A percentile compares a stretch with the other conserved stretches of the same genome.
Conservation (phyloP, 1,140 invertebrate genomes). For the Aradophagus sp. region DNA sequence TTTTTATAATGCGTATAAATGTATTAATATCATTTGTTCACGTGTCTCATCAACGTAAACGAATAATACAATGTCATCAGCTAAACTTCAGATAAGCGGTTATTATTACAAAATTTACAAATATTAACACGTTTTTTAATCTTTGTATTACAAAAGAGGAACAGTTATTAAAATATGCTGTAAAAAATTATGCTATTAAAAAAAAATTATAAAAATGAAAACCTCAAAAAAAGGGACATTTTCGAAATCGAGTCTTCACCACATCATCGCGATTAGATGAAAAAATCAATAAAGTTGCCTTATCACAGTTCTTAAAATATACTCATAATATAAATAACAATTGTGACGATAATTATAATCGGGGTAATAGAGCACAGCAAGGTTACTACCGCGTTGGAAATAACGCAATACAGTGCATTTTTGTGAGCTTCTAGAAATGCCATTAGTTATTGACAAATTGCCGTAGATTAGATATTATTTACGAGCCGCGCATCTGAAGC, state of each 20-base stretch:
- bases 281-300: not conserved
- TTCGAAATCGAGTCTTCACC: not conserved
- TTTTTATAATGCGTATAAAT: too few relatives aligned
- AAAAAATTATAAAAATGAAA: too few relatives aligned
- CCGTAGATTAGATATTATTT: too few relatives aligned
- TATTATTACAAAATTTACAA: too few relatives aligned
- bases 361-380: constrained; percentile 23
- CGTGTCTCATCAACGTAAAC: too few relatives aligned
- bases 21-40: too few relatives aligned
- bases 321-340: constrained; percentile 1
- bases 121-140: too few relatives aligned
- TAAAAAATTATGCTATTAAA: not conserved
- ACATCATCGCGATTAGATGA: not conserved
- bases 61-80: too few relatives aligned
- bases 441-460: constrained; percentile 1
- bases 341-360: constrained; percentile 24
- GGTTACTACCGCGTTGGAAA: constrained; percentile 23
- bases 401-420: constrained; percentile 6
- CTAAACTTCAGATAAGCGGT: too few relatives aligned
- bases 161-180: not conserved
- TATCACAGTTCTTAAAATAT: constrained; percentile 22
- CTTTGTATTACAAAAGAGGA: too few relatives aligned
- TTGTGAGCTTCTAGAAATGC: not conserved
- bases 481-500: too few relatives aligned
- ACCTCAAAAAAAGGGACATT: too few relatives aligned